phyloP scores from a whole-genome alignment of 2,113 vertebrate species.

The Brienomyrus longianalis region DNA sequence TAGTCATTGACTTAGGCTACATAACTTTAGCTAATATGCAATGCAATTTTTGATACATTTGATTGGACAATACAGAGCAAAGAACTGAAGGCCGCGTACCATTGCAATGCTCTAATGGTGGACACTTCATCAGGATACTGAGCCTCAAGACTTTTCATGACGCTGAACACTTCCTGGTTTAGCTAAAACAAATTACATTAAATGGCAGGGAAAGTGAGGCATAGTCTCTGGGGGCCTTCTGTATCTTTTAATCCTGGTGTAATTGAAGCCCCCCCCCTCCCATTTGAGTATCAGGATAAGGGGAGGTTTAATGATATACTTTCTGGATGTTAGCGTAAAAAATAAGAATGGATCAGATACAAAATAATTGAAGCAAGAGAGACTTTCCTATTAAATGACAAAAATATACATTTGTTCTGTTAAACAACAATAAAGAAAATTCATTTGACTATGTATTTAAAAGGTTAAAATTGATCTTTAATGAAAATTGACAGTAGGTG shows the following conservation, averaged over 20 bases:
- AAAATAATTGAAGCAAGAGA: background rate
- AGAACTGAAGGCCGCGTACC: slow-evolving; percentile 47
- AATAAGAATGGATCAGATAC: background rate
- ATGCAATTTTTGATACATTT: background rate
- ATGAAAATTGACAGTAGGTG: background rate
- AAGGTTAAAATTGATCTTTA: background rate
- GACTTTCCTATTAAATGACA: background rate
- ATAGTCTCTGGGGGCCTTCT: background rate
- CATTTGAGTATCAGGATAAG: background rate
- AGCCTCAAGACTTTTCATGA: slow-evolving; percentile 80
- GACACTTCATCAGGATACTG: slow-evolving; percentile 85
- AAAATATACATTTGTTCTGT: background rate
- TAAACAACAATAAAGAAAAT: background rate
- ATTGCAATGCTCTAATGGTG: slow-evolving; percentile 69
- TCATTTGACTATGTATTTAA: background rate
- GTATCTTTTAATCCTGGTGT: background rate
- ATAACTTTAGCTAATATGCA: background rate
- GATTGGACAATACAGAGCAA: background rate
- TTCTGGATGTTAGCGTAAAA: background rate
- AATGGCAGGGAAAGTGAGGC: background rate
- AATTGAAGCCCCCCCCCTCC: background rate
- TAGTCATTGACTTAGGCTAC: too few species aligned
- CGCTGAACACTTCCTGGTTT: slow-evolving; percentile 72
- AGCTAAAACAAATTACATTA: slow-evolving; percentile 56
- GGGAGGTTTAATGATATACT: background rate